Percentiles rank a stretch among this genome's conserved stretches.
phyloP scores from a whole-genome alignment of 2,797 vertebrate genomes.

The Oophaga sylvatica region DNA sequence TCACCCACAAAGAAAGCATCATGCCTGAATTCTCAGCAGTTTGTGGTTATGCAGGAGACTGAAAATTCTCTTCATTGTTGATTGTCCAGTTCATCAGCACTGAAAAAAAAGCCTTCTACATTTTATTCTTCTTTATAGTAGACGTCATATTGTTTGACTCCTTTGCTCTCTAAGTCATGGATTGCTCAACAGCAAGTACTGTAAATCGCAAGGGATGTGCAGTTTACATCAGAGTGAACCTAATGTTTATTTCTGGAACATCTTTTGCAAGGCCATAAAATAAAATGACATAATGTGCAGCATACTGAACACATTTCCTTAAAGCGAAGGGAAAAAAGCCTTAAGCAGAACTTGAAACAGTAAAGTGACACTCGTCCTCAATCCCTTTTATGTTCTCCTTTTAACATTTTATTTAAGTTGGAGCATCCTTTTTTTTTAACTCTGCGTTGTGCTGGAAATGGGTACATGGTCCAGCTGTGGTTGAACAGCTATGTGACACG shows the following conservation, averaged over 20 bases:
- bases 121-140: neutral
- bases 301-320: neutral
- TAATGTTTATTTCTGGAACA: constrained; percentile 13
- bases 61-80: neutral
- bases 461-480: too few species aligned
- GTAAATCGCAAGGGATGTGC: neutral
- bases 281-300: neutral
- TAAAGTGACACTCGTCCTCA: too few species aligned
- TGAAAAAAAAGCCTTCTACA: neutral
- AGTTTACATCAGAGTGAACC: neutral
- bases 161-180: neutral
- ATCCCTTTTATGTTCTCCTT: neutral
- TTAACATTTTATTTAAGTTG: neutral
- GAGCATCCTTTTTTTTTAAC: too few species aligned
- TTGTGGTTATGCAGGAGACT: neutral
- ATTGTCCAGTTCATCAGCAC: neutral
- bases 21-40: too few species aligned
- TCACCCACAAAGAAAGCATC: too few species aligned
- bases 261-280: neutral
- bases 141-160: neutral
- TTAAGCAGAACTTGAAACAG: neutral
- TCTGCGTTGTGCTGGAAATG: too few species aligned
- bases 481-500: too few species aligned
- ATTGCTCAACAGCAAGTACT: neutral
- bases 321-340: neutral